Evolutionary conservation across 2,113 vertebrate species (phyloP), one percentile per base, ranked within the genome.

Genomic region (Callospermophilus lateralis): DNA sequence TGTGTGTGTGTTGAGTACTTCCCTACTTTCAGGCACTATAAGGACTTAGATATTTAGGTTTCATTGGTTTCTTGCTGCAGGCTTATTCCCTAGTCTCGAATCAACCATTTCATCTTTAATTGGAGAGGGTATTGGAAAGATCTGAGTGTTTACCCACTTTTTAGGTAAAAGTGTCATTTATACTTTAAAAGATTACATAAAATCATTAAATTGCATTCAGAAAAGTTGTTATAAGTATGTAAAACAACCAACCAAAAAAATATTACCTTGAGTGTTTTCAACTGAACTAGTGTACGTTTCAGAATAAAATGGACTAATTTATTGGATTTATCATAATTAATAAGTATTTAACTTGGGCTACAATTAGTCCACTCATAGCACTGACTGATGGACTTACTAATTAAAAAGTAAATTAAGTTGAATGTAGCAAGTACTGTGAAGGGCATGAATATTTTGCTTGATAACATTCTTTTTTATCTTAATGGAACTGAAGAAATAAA

Each of bases 301-400:
- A 70, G 22, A 93, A 55, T 80, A 76, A 58, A 58, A 58, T 8
- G 55, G 20, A 85, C 13, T 90, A 90, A 89, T 81, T 28, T 86
- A 68, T 51, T 92, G 17, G 42, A 58, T 76, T 94, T 79, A 65
- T 88, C 24, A 96, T 84, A 97, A 95, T 94, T 86, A 88, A 4
- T 24, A 91, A 65, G 45, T 17, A 80, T 70, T 96, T 92, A 84
- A 91, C 15, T 90, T 84, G 85, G 26, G 3, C 3, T 96, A 98
- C n/a, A 95, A 94, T 95, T 74, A 90, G 1, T 42, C 12, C 28
- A 73, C 92, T 96, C 5, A n/a, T 76, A 81, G 95, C 24, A 91
- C 67, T 89, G 70, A 89, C 6, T 94, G 10, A 32, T 97, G 16
- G 84, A 34, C 58, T 96, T 97, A 87, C 73, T 97, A 93, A 94